A percentile compares a stretch with the other conserved stretches of the same genome.
phyloP scores from a whole-genome alignment of 2,797 vertebrate species.

The Centroberyx gerrardi region DNA sequence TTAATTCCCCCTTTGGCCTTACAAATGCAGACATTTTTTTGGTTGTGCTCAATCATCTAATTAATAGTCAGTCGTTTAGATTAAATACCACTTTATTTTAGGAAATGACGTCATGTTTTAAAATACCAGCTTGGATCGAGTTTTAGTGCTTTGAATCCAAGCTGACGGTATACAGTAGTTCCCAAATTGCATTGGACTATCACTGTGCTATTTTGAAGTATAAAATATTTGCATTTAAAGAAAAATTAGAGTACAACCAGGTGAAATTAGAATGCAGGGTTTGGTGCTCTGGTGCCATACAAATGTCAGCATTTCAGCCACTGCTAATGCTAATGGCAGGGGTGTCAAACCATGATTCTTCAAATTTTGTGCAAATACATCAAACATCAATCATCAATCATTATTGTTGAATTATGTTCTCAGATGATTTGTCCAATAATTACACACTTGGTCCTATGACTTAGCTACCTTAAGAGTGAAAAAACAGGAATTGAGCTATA shows the following conservation, averaged over 20 bases:
- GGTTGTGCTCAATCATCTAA: constrained; percentile 12
- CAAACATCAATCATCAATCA: too few relatives aligned
- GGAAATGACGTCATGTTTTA: constrained; percentile 2
- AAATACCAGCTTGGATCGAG: neutral
- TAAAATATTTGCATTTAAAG: too few relatives aligned
- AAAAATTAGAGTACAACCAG: neutral
- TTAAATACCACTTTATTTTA: neutral
- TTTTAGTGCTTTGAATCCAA: neutral
- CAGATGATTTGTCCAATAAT: too few relatives aligned
- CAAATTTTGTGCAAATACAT: too few relatives aligned
- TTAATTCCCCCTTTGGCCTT: constrained; percentile 12
- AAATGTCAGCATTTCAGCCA: neutral
- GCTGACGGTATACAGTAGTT: neutral
- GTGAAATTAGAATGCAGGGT: neutral
- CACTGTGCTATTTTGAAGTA: too few relatives aligned
- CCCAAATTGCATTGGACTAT: neutral
- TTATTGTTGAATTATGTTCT: too few relatives aligned
- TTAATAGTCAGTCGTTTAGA: neutral
- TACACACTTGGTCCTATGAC: too few relatives aligned
- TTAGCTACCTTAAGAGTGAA: too few relatives aligned
- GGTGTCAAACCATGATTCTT: neutral
- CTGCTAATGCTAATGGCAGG: too few relatives aligned
- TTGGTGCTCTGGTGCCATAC: neutral
- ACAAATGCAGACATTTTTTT: constrained; percentile 28
- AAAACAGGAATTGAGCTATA: too few relatives aligned